Percentiles rank a stretch among this genome's conserved stretches.
Conservation (phyloP, 1,140 invertebrate genomes). For the Saxidomus purpurata region DNA sequence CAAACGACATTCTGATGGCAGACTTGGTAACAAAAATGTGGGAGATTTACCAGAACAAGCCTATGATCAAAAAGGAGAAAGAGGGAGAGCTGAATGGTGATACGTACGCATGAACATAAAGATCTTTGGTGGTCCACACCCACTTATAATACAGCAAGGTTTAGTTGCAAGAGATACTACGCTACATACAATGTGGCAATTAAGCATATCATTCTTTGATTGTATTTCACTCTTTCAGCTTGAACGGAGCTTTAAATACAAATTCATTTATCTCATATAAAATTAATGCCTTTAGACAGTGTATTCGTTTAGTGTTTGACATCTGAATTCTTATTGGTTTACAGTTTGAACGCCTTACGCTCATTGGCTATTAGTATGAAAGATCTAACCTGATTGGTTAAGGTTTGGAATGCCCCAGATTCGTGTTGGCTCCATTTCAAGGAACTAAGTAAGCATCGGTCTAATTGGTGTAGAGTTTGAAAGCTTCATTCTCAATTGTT, state of each 20-base stretch:
- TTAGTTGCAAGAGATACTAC: neutral
- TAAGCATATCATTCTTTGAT: neutral
- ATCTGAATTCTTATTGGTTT: no score
- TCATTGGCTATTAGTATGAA: no score
- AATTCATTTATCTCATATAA: neutral
- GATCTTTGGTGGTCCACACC: neutral
- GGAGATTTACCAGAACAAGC: slow-evolving; percentile 82
- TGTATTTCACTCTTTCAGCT: slow-evolving; percentile 1
- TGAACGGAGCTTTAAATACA: slow-evolving; percentile 23
- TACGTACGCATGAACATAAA: slow-evolving; percentile 67
- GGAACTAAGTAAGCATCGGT: no score
- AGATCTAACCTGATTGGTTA: neutral
- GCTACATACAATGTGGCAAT: neutral
- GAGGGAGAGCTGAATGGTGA: slow-evolving; percentile 75
- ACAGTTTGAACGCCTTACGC: no score
- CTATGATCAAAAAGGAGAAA: slow-evolving; percentile 75
- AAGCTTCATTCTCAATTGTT: neutral
- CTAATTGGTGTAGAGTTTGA: neutral
- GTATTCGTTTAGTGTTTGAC: no score
- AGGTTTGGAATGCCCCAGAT: neutral
- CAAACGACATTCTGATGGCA: slow-evolving; percentile 83
- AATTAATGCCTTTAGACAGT: neutral
- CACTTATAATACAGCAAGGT: neutral
- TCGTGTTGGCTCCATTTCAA: neutral
- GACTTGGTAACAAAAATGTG: slow-evolving; percentile 83